phyloP scores from a whole-genome alignment of 2,113 vertebrate genomes.

The Acrocephalus arundinaceus region DNA sequence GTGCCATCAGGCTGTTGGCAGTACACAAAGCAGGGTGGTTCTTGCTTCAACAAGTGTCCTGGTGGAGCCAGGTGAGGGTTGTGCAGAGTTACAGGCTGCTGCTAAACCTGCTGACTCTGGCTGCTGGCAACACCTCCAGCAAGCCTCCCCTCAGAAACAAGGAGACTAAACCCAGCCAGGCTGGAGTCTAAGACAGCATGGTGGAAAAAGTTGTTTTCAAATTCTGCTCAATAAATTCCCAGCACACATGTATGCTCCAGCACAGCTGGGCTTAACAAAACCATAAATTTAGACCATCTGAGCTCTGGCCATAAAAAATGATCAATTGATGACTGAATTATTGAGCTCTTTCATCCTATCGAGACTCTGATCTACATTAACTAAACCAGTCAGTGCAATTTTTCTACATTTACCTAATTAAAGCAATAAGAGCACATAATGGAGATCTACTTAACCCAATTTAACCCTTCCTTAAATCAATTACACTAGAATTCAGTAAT shows the following conservation, averaged over 20 bases:
- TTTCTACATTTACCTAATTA: constrained; percentile 16
- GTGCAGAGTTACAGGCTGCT: not conserved
- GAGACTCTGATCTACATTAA: not conserved
- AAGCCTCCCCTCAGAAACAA: not conserved
- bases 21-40: not conserved
- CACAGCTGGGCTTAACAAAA: not conserved
- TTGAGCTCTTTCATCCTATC: not conserved
- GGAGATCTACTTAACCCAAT: not conserved
- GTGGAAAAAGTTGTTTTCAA: not conserved
- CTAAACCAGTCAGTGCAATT: not conserved
- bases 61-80: not conserved
- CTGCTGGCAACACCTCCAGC: not conserved
- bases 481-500: not conserved
- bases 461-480: constrained; percentile 7
- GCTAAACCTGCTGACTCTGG: not conserved
- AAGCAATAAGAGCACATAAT: not conserved
- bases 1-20: not conserved
- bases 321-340: not conserved
- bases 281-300: not conserved
- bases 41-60: not conserved
- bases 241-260: not conserved
- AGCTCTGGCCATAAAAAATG: not conserved
- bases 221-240: not conserved
- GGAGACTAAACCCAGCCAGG: not conserved
- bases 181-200: not conserved